Conservation (phyloP, 92 coral and sea anemone species). For the Zoanthus solanderi region DNA sequence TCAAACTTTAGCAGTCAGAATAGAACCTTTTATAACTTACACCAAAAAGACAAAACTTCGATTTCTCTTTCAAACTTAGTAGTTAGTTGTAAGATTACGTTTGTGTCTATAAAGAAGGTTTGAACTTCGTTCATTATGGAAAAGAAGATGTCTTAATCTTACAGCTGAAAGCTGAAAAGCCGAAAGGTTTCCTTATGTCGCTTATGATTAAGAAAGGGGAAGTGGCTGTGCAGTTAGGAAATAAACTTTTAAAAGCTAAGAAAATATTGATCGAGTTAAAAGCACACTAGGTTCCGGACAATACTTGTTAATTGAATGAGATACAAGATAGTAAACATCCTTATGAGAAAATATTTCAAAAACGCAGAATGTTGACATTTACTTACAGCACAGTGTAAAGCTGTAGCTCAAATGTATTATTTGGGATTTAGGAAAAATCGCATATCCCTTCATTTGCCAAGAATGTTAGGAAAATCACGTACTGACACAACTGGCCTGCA, state of each 20-base stretch:
- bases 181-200: neutral
- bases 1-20: neutral
- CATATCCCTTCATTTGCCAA: too few relatives aligned
- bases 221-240: neutral
- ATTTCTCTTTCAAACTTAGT: neutral
- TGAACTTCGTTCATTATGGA: neutral
- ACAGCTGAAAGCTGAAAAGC: neutral
- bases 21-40: too few relatives aligned
- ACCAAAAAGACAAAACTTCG: neutral
- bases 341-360: slow-evolving; percentile 12
- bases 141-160: neutral
- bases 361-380: slow-evolving; percentile 23
- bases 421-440: neutral
- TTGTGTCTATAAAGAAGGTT: too few relatives aligned
- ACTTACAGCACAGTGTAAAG: neutral
- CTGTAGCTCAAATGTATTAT: neutral
- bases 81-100: neutral
- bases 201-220: neutral
- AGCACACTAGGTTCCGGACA: neutral
- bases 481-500: too few relatives aligned
- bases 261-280: slow-evolving; percentile 23
- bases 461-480: too few relatives aligned
- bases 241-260: slow-evolving; percentile 27
- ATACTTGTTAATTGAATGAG: neutral
- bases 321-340: neutral